Percentiles rank a stretch among this genome's conserved stretches.
Evolutionary conservation across 92 coral and sea anemone genomes (phyloP).

Genomic region (Zoanthus sansibaricus): DNA sequence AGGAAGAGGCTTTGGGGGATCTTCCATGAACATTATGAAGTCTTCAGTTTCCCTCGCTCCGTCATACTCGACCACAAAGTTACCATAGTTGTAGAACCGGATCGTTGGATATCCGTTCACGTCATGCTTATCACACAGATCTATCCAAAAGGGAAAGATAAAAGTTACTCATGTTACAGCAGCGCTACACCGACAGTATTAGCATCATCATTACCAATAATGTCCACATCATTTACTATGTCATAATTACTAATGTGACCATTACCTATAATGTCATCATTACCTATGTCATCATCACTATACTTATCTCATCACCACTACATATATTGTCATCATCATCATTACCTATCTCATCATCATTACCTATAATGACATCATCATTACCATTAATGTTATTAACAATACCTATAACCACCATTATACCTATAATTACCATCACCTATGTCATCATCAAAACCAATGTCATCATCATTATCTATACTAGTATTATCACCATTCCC

Average conservation of each 20-base stretch:
- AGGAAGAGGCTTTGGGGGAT: conserved; percentile 79
- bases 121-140: conserved; percentile 83
- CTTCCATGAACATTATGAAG: conserved; percentile 77
- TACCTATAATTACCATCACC: no score
- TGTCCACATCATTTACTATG: background rate
- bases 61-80: conserved; percentile 83
- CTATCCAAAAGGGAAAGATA: conserved; percentile 46
- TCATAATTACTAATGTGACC: background rate
- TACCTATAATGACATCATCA: no score
- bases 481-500: no score
- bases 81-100: conserved; percentile 83
- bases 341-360: no score
- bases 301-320: no score
- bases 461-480: background rate
- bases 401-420: no score
- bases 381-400: no score
- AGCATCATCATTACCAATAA: background rate
- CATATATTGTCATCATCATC: no score
- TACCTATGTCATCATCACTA: background rate
- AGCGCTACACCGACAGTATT: background rate
- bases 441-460: background rate
- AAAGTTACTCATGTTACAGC: background rate
- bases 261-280: background rate
- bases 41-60: conserved; percentile 82
- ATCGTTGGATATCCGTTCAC: conserved; percentile 95